These are phyloP conservation scores for Mesorhabditis belari DNA, from an alignment of 2,888 invertebrate species.

Conservation along the genomic window DNA sequence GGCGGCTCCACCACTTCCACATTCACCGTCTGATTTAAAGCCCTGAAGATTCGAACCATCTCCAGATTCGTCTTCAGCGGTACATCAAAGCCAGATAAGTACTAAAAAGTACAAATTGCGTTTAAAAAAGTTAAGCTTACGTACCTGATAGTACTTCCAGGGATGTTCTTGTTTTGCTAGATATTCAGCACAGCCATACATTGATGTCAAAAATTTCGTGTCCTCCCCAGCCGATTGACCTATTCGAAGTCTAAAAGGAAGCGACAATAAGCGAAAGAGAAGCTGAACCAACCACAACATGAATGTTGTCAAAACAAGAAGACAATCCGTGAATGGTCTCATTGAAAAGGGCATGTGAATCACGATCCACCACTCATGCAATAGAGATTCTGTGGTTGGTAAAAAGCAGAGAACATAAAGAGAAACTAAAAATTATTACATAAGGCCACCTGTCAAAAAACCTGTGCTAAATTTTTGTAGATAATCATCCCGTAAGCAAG, in stretches of 20 bases:
- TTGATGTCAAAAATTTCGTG: slow-evolving; percentile 25
- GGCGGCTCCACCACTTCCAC: no score
- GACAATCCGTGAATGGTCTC: slow-evolving; percentile 17
- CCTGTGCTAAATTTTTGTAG: no score
- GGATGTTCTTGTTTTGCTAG: slow-evolving; percentile 9
- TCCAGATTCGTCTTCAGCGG: slow-evolving; percentile 27
- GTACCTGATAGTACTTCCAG: slow-evolving; percentile 14
- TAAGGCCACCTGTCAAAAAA: no score
- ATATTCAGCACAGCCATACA: background rate
- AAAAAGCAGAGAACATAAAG: slow-evolving; percentile 34
- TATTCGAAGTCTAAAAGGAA: background rate
- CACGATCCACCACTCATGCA: slow-evolving; percentile 38
- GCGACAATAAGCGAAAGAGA: no score
- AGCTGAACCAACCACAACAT: slow-evolving; percentile 31
- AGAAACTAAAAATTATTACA: slow-evolving; percentile 23
- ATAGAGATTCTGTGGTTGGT: slow-evolving; percentile 44
- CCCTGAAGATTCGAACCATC: slow-evolving; percentile 25
- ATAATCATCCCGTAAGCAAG: no score
- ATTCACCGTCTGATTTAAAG: slow-evolving; percentile 19
- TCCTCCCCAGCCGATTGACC: slow-evolving; percentile 20
- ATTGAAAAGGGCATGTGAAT: slow-evolving; percentile 21
- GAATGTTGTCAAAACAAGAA: slow-evolving; percentile 35
- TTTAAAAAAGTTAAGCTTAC: slow-evolving; percentile 5
- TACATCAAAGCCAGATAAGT: slow-evolving; percentile 21
- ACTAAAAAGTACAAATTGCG: slow-evolving; percentile 7